These are phyloP conservation scores for Leucania comma DNA, from an alignment of 2,888 invertebrate genomes.

Conservation along the genomic window DNA sequence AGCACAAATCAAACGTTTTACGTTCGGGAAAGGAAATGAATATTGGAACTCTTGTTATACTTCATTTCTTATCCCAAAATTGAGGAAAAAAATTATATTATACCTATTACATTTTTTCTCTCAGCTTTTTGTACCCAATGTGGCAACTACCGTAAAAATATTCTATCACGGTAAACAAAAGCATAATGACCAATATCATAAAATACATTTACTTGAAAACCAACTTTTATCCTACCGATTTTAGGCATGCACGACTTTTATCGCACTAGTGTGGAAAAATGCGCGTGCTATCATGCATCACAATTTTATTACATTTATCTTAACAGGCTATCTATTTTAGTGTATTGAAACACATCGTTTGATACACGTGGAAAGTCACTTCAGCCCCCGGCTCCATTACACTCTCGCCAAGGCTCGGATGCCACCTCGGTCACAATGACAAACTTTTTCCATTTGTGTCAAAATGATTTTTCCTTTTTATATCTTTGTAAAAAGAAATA, in stretches of 20 bases:
- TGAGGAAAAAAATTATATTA: conserved; percentile 12
- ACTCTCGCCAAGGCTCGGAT: too few species aligned
- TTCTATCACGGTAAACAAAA: conserved; percentile 6
- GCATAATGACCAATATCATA: not conserved
- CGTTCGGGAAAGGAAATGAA: conserved; percentile 44
- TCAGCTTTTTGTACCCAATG: not conserved
- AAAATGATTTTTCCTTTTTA: not conserved
- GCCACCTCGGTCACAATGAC: too few species aligned
- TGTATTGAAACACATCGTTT: too few species aligned
- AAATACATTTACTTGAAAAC: not conserved
- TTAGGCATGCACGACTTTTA: too few species aligned
- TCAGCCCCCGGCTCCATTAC: too few species aligned
- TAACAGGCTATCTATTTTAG: too few species aligned
- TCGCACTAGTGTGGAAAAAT: too few species aligned
- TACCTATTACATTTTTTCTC: not conserved
- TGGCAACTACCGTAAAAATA: conserved; percentile 18
- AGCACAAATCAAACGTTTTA: conserved; percentile 36
- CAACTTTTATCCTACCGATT: too few species aligned
- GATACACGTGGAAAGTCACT: too few species aligned
- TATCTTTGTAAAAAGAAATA: not conserved
- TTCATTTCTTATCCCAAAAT: conserved; percentile 31
- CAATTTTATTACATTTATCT: too few species aligned
- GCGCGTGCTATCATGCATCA: too few species aligned
- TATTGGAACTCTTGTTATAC: conserved; percentile 42
- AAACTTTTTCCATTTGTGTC: too few species aligned